Base-by-base conservation (phyloP, 2,888 invertebrate genomes). In the Cylloceria caligata region DNA sequence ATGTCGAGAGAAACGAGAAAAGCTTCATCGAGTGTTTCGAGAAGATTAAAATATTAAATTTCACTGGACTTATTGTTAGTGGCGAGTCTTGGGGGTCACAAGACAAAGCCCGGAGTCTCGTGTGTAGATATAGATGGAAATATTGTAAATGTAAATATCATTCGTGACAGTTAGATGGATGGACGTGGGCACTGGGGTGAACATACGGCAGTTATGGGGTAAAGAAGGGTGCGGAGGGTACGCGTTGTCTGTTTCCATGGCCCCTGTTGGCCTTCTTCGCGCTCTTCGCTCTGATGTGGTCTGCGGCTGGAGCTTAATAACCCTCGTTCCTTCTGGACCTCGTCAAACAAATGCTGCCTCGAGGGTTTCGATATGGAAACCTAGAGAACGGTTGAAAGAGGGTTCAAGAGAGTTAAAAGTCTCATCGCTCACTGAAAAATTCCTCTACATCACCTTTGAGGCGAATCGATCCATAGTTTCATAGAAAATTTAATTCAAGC, bases 281-380 rank as follows among this genome's bases (percentile, higher is more conserved):
- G 42, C 60, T 67, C 65, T 76, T 7, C 60, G 73, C 80, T 92
- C 89, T 92, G 92, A 92, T 92, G 92, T 92, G 91, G 92, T 92
- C 90, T 91, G 89, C 88, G 90, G 91, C 87, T 85, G 30, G 88
- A 87, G 91, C 90, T 91, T 92, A 92, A 92, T 92, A 92, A 91
- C 89, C 83, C 88, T 89, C 87, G 88, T 76, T 90, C 89, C 88
- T 91, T 88, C 77, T 81, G 82, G 89, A 90, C 91, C 90, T 91
- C 88, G 88, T 90, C 92, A 90, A 91, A 92, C 92, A 91, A 92
- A 88, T 88, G 89, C 87, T 87, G 80, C 47, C 55, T 60, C 65
- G 67, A 65, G 57, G 19, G 88, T 89, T 86, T 88, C 88, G 87
- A 88, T 87, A 85, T 87, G 84, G 85, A 85, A 62, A 75, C 71